Evolutionary conservation across 1,140 invertebrate species (phyloP).

Genomic region (Himalopsyche phryganea): DNA sequence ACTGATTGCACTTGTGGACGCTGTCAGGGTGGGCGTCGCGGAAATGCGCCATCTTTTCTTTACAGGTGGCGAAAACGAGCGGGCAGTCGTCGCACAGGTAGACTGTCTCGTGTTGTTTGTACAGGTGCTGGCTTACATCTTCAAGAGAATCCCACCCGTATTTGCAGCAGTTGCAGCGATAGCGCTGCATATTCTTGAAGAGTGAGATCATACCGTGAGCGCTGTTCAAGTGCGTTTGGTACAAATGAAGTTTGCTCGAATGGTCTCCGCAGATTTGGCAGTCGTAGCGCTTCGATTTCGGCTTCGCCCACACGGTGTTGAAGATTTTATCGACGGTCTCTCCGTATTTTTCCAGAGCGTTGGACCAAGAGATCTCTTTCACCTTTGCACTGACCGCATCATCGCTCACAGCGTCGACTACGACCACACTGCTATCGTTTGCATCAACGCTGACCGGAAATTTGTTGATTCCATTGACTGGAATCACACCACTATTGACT

Average conservation of each 20-base stretch:
- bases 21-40: constrained; percentile 6
- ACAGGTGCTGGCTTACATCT: constrained; percentile 10
- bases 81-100: constrained; percentile 7
- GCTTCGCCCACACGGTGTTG: background rate
- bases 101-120: constrained; percentile 4
- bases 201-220: constrained; percentile 4
- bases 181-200: background rate
- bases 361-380: background rate
- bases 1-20: constrained; percentile 3
- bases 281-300: background rate
- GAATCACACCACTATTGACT: too few species aligned
- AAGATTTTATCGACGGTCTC: constrained; percentile 10
- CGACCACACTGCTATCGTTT: too few species aligned
- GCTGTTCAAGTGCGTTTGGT: background rate
- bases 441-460: too few species aligned
- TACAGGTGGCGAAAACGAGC: background rate
- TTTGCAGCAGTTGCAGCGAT: constrained; percentile 3
- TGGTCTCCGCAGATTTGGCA: constrained; percentile 8
- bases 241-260: constrained; percentile 1
- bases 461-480: too few species aligned
- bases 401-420: too few species aligned
- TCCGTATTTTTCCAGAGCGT: constrained; percentile 8
- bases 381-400: too few species aligned
- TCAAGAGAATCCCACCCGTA: background rate
- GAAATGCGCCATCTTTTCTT: constrained; percentile 6